Base-by-base conservation (phyloP, 2,113 vertebrate species). In the Symphodus melops region DNA sequence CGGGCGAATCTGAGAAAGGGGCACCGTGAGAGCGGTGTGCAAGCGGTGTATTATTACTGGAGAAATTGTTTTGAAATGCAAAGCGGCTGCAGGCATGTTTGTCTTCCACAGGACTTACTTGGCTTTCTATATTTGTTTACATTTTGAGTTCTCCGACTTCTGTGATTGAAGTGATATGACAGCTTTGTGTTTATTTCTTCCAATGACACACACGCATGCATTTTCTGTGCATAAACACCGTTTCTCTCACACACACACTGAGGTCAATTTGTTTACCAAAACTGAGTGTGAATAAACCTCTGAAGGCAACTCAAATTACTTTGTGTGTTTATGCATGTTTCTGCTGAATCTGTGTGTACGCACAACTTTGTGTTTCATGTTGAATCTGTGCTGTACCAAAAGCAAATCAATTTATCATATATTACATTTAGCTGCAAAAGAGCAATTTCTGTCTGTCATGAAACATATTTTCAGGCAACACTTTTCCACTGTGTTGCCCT, bases 101-200 rank as follows among this genome's bases (percentile, higher is more conserved):
- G 44, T 83, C 55, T 60, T 84, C 67, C 67, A 37, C 9, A 19
- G 54, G 51, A 14, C 83, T 77, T 58, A 85, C 73, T 77, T 72
- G 51, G 25, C 66, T 77, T 80, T 81, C 73, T 57, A 6, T 63
- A 52, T 72, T 65, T 82, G 79, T 82, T 83, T 82, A 73, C 16
- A 56, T 82, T 68, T 81, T 21, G 52, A 68, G 63, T 46, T 73
- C 46, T 58, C 6, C 0, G 2, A 57, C 48, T 70, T 71, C 46
- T 75, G 51, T 23, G 69, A 76, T 66, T 72, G 55, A 14, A 79
- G 20, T 19, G 42, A 74, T 63, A 21, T 25, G 48, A 64, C 49
- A 59, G 39, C 58, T 71, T 54, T 54, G 5, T 17, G 52, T 3
- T 55, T 28, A 65, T 23, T 42, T 63, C 53, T 58, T 61, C 36